These are phyloP conservation scores for Hoplodrina ambigua DNA, from an alignment of 2,888 invertebrate species.

Conservation along the genomic window DNA sequence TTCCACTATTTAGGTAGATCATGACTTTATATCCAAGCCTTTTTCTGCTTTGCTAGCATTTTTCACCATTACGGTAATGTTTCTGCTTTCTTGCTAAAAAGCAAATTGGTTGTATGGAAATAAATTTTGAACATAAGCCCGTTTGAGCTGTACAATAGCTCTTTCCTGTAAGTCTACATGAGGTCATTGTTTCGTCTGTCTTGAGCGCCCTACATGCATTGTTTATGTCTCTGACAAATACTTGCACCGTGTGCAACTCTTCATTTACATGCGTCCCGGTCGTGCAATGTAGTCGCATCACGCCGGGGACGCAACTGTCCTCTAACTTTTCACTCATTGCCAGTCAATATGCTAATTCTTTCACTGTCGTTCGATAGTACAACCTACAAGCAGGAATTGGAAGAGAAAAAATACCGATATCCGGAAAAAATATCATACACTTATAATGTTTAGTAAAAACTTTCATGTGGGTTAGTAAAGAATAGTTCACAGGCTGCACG, in stretches of 20 bases:
- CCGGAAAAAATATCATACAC: conserved; percentile 24
- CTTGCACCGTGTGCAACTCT: conserved; percentile 71
- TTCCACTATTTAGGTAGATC: no score
- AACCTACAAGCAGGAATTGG: conserved; percentile 24
- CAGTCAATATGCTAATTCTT: conserved; percentile 82
- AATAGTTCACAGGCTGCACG: conserved; percentile 55
- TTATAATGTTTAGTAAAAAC: conserved; percentile 11
- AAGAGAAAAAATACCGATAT: conserved; percentile 23
- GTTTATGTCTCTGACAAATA: conserved; percentile 68
- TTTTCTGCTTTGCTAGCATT: neutral
- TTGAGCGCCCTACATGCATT: conserved; percentile 68
- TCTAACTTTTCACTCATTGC: conserved; percentile 81
- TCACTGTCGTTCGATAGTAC: conserved; percentile 69
- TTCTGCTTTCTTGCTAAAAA: conserved; percentile 9
- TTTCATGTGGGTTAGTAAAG: conserved; percentile 31
- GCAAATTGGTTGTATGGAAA: conserved; percentile 15
- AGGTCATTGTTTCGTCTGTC: conserved; percentile 70
- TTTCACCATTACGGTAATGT: neutral
- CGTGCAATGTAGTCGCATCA: conserved; percentile 72
- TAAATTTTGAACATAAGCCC: conserved; percentile 35
- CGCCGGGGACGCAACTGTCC: conserved; percentile 74
- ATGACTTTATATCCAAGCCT: no score
- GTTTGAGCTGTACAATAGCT: conserved; percentile 45
- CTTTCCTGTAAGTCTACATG: conserved; percentile 60
- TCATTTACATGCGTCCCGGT: conserved; percentile 81